Evolutionary conservation across 2,797 vertebrate species (phyloP), one percentile per base, ranked within the genome.

Genomic region (Gallinago nigripennis): DNA sequence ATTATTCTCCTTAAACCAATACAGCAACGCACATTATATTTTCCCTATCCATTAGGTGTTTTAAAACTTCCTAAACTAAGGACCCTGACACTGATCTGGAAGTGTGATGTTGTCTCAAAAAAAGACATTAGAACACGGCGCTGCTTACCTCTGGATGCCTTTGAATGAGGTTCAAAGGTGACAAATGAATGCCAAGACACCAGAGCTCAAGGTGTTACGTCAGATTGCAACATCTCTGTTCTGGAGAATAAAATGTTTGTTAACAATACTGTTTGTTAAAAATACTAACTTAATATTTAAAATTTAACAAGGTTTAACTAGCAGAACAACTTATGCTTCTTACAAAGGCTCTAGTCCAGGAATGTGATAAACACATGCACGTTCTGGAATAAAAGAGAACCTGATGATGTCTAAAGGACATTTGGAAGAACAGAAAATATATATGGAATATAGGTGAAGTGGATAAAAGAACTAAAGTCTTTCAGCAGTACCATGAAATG

Each of bases 91-190:
- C 4, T 43, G 18, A 23, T 24, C 21, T 70, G 63, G 8, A 5
- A 78, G 35, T 28, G 27, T 61, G 24, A 58, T 16, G 3, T 37
- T 43, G 12, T 12, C 4, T 46, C 8, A 3, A 5, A 8, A 51
- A 75, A 57, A 53, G 3, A 8, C 39, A 8, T 19, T 91, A 75
- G 58, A 54, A 66, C 9, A 65, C 0, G 4, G 4, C 27, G 2
- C 3, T 39, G 13, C 17, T 71, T 66, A 53, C 5, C 17, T 2
- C 3, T 3, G 5, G 7, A 1, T 41, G 7, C 3, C 15, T 23
- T 25, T 68, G 12, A 2, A 39, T 39, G 37, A 39, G 37, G 35
- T 88, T 68, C 4, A 16, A 58, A 83, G 3, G 5, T 41, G 43
- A 61, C 1, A 19, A 31, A 54, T 10, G 7, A 20, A 61, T 19